Evolutionary conservation across 2,113 vertebrate genomes (phyloP).

Genomic region (Regulus satrapa): DNA sequence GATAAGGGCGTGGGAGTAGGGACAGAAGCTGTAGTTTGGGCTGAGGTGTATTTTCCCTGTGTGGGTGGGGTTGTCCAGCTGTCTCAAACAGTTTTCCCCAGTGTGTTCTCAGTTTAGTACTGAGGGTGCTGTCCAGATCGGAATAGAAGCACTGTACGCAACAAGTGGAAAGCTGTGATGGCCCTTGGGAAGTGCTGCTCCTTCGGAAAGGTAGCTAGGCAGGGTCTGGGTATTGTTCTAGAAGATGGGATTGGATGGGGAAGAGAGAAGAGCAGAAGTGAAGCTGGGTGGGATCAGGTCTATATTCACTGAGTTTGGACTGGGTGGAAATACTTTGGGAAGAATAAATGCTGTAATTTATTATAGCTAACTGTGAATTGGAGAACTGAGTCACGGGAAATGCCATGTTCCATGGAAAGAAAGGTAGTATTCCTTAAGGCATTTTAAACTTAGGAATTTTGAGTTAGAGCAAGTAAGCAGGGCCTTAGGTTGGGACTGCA

Average conservation of each 20-base stretch:
- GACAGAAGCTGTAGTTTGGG: not conserved
- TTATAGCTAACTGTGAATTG: not conserved
- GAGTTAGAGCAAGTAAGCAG: not conserved
- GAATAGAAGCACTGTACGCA: not conserved
- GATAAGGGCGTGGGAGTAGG: not conserved
- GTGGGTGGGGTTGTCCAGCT: not conserved
- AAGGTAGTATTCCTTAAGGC: not conserved
- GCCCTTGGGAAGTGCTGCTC: not conserved
- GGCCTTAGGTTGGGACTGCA: not conserved
- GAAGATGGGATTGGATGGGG: not conserved
- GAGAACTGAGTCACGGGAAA: rapidly evolving
- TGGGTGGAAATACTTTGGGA: not conserved
- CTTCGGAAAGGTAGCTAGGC: not conserved
- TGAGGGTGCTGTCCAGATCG: not conserved
- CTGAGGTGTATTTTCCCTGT: not conserved
- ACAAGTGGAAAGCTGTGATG: not conserved
- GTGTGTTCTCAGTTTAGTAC: not conserved
- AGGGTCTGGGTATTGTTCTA: not conserved
- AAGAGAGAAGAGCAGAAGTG: not conserved
- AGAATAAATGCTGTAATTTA: not conserved
- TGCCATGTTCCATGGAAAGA: not conserved
- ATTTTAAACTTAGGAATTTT: not conserved
- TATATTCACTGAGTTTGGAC: not conserved
- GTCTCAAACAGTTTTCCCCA: not conserved
- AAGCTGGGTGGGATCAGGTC: not conserved